Evolutionary conservation across 2,113 vertebrate genomes (phyloP), one percentile per base, ranked within the genome.

Genomic region (Edolisoma coerulescens): DNA sequence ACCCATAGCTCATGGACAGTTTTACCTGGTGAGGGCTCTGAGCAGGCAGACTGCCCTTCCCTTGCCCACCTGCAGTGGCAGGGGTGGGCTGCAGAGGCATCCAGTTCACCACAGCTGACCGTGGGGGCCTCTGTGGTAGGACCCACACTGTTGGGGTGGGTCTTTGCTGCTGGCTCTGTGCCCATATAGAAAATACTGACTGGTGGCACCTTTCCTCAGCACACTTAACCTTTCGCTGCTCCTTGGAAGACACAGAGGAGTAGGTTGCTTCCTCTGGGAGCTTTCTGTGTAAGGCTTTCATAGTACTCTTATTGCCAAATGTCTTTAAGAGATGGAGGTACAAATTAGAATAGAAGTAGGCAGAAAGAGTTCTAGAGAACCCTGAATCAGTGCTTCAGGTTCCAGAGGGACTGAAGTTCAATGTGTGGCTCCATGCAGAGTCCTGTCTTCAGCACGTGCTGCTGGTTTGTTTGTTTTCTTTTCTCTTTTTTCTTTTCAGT

Each of bases 101-200:
- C 10, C 52, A 1, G 1, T 32, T 41, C 68, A 44, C 21, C 26
- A 21, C 19, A 77, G 80, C 26, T 65, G n/a, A 9, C n/a, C 0
- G 0, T 23, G 45, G 67, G 45, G 21, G 18, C n/a, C 26, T 77
- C 41, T 65, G 32, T 6, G 2, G 28, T 6, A 54, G 30, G 37
- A 35, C 13, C 5, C 6, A 4, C 0, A 0, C 44, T 41, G 3
- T 6, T 73, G 35, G 42, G 11, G 14, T 49, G n/a, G 0, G 2
- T 44, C 11, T 52, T 60, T 83, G 45, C n/a, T 86, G 27, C 49
- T 85, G 61, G 11, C 32, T 82, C 18, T 32, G 21, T 53, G 28
- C 61, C 61, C 0, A 0, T 6, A 2, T 17, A 22, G 79, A 35
- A 83, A 90, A 90, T 37, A 41, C 47, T 50, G 75, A 49, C 30